Evolutionary conservation across 2,888 invertebrate species (phyloP).

Genomic region (Emmelina monodactyla): DNA sequence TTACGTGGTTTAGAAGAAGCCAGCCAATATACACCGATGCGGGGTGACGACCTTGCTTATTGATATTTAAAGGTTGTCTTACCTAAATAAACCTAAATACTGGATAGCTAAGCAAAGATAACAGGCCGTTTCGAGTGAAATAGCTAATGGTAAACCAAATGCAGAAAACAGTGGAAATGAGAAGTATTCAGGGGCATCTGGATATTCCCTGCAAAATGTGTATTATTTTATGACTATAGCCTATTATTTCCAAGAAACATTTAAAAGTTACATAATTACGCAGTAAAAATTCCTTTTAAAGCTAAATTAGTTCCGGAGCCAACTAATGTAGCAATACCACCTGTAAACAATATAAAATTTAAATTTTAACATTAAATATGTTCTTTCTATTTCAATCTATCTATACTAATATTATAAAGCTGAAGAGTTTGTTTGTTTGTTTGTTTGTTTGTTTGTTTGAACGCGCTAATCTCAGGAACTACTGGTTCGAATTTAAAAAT

Average conservation of each 20-base stretch:
- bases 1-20: too few relatives aligned
- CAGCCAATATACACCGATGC: too few relatives aligned
- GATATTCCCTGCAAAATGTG: conserved; percentile 64
- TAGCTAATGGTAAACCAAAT: conserved; percentile 25
- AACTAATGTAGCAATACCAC: conserved; percentile 76
- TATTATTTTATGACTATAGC: too few relatives aligned
- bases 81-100: conserved; percentile 32
- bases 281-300: conserved; percentile 65
- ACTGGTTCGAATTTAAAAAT: too few relatives aligned
- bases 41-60: too few relatives aligned
- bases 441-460: background rate
- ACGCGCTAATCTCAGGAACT: too few relatives aligned
- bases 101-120: conserved; percentile 21
- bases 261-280: too few relatives aligned
- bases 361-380: background rate
- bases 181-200: conserved; percentile 45
- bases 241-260: too few relatives aligned
- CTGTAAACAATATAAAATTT: conserved; percentile 30
- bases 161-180: conserved; percentile 27
- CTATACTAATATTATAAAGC: too few relatives aligned
- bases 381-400: background rate
- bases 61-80: conserved; percentile 3
- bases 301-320: conserved; percentile 81
- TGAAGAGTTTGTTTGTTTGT: too few relatives aligned
- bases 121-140: conserved; percentile 19